Evolutionary conservation across 2,797 vertebrate genomes (phyloP), one percentile per base, ranked within the genome.

Genomic region (Odontamblyopus rebecca): DNA sequence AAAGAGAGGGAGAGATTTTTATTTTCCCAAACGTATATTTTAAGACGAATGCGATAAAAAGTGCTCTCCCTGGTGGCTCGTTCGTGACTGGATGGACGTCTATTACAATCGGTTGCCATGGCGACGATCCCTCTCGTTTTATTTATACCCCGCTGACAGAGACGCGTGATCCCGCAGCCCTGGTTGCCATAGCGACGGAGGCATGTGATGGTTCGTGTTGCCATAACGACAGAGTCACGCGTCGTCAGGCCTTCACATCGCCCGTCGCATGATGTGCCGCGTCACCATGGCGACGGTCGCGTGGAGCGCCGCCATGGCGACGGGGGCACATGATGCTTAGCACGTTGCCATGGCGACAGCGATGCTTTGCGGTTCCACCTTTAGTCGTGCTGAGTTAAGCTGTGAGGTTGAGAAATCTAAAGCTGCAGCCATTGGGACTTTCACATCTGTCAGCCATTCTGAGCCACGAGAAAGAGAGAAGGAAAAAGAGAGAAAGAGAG

Each of bases 371-470:
- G 84, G 88, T 86, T 91, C 88, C 88, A 88, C 85, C 85, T 90
- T 70, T 35, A 84, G 79, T 85, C 84, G 73, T 81, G 73, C 90
- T 92, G 91, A 93, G 91, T 91, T 93, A 93, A 93, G 92, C 91
- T 93, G 93, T 94, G 91, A 93, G 91, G 89, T 85, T 91, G 89
- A 93, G 91, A 91, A 93, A 93, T 93, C 92, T 90, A 90, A 83
- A 79, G 67, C 87, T 92, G 91, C 88, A 85, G 85, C 82, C 88
- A 86, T 92, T 93, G 93, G 89, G 91, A 87, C 74, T 85, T 87
- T 90, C 90, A 91, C 93, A 92, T 93, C 86, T 93, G 85, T 82
- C 92, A 92, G 89, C 85, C 91, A 93, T 93, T 92, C 91, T 93
- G 92, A 93, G 85, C 91, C 4, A 74, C 61, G 82, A 69, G 64